Base-by-base conservation (phyloP, 2,888 invertebrate genomes). In the Scaptomyza caliginosa region DNA sequence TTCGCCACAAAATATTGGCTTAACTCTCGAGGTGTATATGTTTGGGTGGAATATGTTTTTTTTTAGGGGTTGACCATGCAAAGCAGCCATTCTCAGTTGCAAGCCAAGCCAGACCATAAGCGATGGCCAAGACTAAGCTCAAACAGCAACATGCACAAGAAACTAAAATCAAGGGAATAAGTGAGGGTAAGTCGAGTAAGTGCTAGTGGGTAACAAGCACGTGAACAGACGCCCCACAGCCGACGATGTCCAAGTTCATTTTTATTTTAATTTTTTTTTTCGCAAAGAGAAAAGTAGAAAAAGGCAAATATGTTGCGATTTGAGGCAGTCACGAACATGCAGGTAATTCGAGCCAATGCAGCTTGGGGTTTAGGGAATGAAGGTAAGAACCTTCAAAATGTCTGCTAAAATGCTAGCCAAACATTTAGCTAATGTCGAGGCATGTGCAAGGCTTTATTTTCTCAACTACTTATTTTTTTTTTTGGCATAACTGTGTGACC, bases 1-100 rank as follows among this genome's bases (percentile, higher is more conserved):
- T 40, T 55, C 38, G 40, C 77, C 86, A 59, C 84, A 80, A 83
- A 79, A 86, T 83, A 80, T 83, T 83, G 84, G 86, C 80, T 79
- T 83, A 79, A 72, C 84, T 80, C 72, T 66, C 67, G 57, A 60
- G 79, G 79, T 79, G 71, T 71, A 26, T 45, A 51, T 62, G 17
- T 32, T 39, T 13, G 17, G 17, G 17, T 32, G 45, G 34, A 39
- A 28, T 30, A 23, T 39, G 13, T 38, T 49, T 48, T 42, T 32
- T 36, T 39, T 10, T 21, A 19, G 17, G 23, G 28, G 11, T 28
- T 67, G 26, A 23, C 74, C 21, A 74, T 74, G 70, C 68, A 74
- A 74, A 74, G 42, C 54, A 67, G 60, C 74, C 49, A 51, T 32
- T 49, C 40, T 28, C 28, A 66, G 40, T 39, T 46, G 13, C 39